A percentile compares a stretch with the other conserved stretches of the same genome.
Evolutionary conservation across 2,888 invertebrate genomes (phyloP).

Genomic region (Idaea straminata): DNA sequence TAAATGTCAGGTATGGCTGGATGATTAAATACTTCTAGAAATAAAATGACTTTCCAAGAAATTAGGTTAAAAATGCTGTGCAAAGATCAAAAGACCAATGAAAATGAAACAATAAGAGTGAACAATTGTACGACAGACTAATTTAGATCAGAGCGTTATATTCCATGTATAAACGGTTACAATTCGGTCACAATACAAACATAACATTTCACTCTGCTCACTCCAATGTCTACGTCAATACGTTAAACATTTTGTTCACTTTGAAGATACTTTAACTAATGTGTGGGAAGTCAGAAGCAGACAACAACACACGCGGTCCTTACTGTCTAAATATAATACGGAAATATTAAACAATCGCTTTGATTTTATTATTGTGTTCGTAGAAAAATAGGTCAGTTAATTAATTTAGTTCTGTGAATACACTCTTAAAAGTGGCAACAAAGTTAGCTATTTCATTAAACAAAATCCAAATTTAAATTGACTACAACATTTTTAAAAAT

Average conservation of each 20-base stretch:
- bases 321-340: constrained; percentile 8
- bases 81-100: constrained; percentile 7
- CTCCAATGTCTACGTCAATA: constrained; percentile 55
- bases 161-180: constrained; percentile 55
- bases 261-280: constrained; percentile 74
- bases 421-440: too few species aligned
- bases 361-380: constrained; percentile 15
- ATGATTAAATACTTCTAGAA: neutral
- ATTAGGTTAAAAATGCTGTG: too few species aligned
- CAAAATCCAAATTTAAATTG: too few species aligned
- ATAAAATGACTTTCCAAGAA: neutral
- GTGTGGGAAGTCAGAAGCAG: constrained; percentile 50
- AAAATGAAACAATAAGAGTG: constrained; percentile 16
- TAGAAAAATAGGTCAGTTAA: constrained; percentile 6
- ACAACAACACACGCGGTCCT: constrained; percentile 59
- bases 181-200: constrained; percentile 52
- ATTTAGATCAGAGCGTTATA: constrained; percentile 28
- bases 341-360: constrained; percentile 16
- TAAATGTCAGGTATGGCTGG: neutral
- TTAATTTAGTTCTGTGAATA: constrained; percentile 2
- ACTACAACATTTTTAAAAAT: too few species aligned
- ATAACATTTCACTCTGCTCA: constrained; percentile 49
- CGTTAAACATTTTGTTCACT: constrained; percentile 52
- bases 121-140: constrained; percentile 15
- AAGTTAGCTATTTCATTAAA: too few species aligned